Evolutionary conservation across 1,140 invertebrate genomes (phyloP).

Genomic region (Drosophila littoralis): DNA sequence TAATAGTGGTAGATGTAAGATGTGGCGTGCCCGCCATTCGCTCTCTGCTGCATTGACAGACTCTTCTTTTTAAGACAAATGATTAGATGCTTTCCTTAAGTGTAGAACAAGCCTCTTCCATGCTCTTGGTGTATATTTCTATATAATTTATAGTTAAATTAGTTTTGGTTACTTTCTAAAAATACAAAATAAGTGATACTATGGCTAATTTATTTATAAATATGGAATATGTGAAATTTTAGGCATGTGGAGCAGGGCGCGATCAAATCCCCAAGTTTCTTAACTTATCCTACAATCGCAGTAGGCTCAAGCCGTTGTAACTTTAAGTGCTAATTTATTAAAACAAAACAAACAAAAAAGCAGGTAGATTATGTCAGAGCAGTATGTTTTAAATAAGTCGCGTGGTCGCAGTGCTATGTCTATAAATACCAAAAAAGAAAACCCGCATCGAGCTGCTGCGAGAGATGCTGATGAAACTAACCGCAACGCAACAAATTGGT

Average conservation of each 20-base stretch:
- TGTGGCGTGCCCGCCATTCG: slow-evolving; percentile 21
- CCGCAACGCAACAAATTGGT: background rate
- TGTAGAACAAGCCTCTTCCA: slow-evolving; percentile 74
- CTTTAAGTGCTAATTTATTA: slow-evolving; percentile 79
- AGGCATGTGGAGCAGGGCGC: slow-evolving; percentile 20
- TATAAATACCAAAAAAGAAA: slow-evolving; percentile 41
- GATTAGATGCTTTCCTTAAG: slow-evolving; percentile 67
- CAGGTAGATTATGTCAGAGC: slow-evolving; percentile 46
- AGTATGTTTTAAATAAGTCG: slow-evolving; percentile 31
- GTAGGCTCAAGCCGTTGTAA: slow-evolving; percentile 58
- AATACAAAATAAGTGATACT: slow-evolving; percentile 82
- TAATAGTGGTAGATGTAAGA: slow-evolving; percentile 26
- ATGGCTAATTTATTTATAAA: slow-evolving; percentile 82
- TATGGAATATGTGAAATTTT: slow-evolving; percentile 48
- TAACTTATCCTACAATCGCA: slow-evolving; percentile 64
- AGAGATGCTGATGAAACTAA: slow-evolving; percentile 4
- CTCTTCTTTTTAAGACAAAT: slow-evolving; percentile 9
- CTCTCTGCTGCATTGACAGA: slow-evolving; percentile 48
- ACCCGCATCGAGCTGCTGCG: slow-evolving; percentile 9
- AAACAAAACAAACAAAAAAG: slow-evolving; percentile 33
- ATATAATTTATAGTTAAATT: slow-evolving; percentile 76
- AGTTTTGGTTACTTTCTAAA: slow-evolving; percentile 78
- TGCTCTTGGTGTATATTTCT: slow-evolving; percentile 67
- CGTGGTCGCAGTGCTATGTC: slow-evolving; percentile 39
- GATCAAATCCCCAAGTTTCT: slow-evolving; percentile 50